phyloP scores from a whole-genome alignment of 2,888 invertebrate species.

The Octonoba sinensis region DNA sequence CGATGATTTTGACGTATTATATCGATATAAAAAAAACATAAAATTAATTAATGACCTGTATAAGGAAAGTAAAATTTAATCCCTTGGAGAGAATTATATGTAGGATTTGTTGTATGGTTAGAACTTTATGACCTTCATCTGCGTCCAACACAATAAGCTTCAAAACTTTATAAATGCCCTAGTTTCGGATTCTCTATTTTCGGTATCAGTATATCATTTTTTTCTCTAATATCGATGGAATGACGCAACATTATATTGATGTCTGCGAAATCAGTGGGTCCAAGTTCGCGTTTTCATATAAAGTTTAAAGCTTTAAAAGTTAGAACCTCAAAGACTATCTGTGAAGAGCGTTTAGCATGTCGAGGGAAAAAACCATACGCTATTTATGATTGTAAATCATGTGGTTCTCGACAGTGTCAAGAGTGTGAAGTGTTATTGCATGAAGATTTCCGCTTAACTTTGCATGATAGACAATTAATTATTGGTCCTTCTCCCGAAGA shows the following conservation, averaged over 20 bases:
- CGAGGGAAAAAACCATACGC: constrained; percentile 68
- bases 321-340: constrained; percentile 59
- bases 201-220: background rate
- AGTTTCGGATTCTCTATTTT: too few species aligned
- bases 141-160: too few species aligned
- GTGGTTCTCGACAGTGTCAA: constrained; percentile 70
- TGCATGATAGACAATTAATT: constrained; percentile 69
- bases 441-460: constrained; percentile 68
- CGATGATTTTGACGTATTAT: too few species aligned
- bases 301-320: constrained; percentile 51
- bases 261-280: constrained; percentile 38
- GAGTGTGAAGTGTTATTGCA: constrained; percentile 70
- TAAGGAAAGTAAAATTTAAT: too few species aligned
- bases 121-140: too few species aligned
- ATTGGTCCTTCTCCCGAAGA: constrained; percentile 68
- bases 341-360: constrained; percentile 66
- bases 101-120: too few species aligned
- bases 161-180: too few species aligned
- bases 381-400: constrained; percentile 69
- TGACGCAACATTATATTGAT: constrained; percentile 53
- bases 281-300: constrained; percentile 45
- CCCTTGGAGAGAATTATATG: too few species aligned
- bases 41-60: too few species aligned
- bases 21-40: too few species aligned
- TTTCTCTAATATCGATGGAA: constrained; percentile 35